Evolutionary conservation across 1,140 invertebrate species (phyloP), one percentile per base, ranked within the genome.

Genomic region (Cecropterus lyciades): DNA sequence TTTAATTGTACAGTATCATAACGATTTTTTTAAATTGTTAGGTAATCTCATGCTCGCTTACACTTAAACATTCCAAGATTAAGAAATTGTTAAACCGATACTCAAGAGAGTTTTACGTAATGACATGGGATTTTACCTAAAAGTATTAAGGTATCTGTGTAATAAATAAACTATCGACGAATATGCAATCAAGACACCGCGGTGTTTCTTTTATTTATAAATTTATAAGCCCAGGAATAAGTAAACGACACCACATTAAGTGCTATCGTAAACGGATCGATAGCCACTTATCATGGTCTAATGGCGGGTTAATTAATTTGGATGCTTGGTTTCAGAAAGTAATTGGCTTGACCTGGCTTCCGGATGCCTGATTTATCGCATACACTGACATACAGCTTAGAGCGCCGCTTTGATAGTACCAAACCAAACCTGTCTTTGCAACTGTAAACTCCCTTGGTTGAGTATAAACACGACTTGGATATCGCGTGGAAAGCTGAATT

Each of bases 221-320:
- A 11, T 37, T 37, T 0, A 37, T 37, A 37, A 0, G 9, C 9
- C 11, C 33, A 11, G 33, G 13, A 14, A 43, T 6, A 43, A 10
- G 9, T 43, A 14, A 43, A 43, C 40, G 13, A 14, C n/a, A 43
- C 14, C 40, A 6, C 40, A 43, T 43, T 43, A 43, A 37, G 40
- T 14, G 40, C 0, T 43, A 43, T 43, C 40, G 40, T 43, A 43
- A 43, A 43, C 40, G 13, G 11, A 40, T 40, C 40, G 40, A 43
- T 14, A 3, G 13, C 40, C 40, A 43, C 40, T 43, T 43, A 43
- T 43, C 40, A 14, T 14, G 40, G n/a, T 43, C 40, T 43, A 43
- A 43, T 43, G 40, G 40, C 40, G 40, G 40, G 40, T 43, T 43
- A 43, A 43, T 43, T 43, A 43, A 43, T 43, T 43, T 43, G 40